Conservation (phyloP, 92 coral and sea anemone species). For the Isaurus tuberculatus region DNA sequence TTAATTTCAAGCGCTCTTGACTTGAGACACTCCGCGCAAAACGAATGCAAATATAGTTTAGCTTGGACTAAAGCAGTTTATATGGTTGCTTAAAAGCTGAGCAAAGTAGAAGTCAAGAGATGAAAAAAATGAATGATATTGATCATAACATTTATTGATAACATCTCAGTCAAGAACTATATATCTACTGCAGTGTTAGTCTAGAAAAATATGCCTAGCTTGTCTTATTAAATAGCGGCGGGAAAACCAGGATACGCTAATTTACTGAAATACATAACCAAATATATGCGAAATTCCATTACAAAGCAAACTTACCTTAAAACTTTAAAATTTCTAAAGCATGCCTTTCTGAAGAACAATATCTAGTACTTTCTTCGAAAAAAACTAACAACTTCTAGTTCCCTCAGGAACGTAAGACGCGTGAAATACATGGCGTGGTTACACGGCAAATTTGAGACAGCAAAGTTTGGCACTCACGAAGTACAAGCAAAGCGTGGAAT, state of each 20-base stretch:
- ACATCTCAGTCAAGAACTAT: not conserved
- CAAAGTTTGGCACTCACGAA: slow-evolving; percentile 36
- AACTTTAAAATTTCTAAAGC: too few species aligned
- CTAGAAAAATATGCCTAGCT: not conserved
- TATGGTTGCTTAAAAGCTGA: not conserved
- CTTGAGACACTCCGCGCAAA: not conserved
- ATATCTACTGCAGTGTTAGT: not conserved
- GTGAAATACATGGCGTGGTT: slow-evolving; percentile 28
- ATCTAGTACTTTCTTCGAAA: not conserved
- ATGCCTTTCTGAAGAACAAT: not conserved
- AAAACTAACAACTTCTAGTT: not conserved
- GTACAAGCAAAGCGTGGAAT: slow-evolving; percentile 10
- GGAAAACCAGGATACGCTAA: too few species aligned
- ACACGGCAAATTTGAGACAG: not conserved
- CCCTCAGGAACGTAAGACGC: slow-evolving; percentile 10
- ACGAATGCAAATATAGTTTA: not conserved
- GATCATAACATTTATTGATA: not conserved
- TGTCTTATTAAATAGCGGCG: not conserved
- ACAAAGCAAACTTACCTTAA: not conserved
- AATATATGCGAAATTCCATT: not conserved
- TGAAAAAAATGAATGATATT: not conserved
- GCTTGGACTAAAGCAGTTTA: not conserved
- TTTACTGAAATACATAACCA: not conserved
- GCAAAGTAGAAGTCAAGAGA: not conserved
- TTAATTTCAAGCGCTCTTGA: not conserved